Conservation (phyloP, 2,888 invertebrate genomes). For the Parelbella ahira region DNA sequence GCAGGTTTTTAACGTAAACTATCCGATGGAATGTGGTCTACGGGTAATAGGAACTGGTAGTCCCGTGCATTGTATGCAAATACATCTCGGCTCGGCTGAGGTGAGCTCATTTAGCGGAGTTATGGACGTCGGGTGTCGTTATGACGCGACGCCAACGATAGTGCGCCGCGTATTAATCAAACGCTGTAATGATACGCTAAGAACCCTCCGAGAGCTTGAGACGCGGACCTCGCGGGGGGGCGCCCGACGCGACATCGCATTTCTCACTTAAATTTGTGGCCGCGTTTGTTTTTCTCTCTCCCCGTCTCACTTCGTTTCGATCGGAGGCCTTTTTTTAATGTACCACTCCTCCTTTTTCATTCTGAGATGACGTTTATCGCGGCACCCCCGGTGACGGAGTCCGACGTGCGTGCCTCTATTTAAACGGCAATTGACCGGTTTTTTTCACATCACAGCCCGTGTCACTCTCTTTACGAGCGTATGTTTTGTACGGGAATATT, state of each 20-base stretch:
- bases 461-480: constrained; percentile 73
- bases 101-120: constrained; percentile 63
- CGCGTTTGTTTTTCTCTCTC: constrained; percentile 64
- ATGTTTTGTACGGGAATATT: constrained; percentile 72
- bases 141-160: constrained; percentile 61
- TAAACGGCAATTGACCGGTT: constrained; percentile 72
- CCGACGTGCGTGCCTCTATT: constrained; percentile 55
- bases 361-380: constrained; percentile 76
- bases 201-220: constrained; percentile 24
- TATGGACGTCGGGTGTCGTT: constrained; percentile 47
- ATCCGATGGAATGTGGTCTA: constrained; percentile 45
- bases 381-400: constrained; percentile 65
- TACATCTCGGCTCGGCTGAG: constrained; percentile 47
- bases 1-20: constrained; percentile 22
- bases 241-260: constrained; percentile 65
- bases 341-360: constrained; percentile 57
- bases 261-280: constrained; percentile 75
- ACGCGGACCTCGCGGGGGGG: constrained; percentile 35
- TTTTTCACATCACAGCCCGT: constrained; percentile 63
- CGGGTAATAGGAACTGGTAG: constrained; percentile 36
- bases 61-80: constrained; percentile 70
- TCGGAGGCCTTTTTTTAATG: constrained; percentile 57
- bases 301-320: constrained; percentile 68
- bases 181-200: constrained; percentile 52
- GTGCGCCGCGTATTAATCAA: constrained; percentile 59